Base-by-base conservation (phyloP, 1,140 invertebrate species). In the Rhagoletis pomonella region DNA sequence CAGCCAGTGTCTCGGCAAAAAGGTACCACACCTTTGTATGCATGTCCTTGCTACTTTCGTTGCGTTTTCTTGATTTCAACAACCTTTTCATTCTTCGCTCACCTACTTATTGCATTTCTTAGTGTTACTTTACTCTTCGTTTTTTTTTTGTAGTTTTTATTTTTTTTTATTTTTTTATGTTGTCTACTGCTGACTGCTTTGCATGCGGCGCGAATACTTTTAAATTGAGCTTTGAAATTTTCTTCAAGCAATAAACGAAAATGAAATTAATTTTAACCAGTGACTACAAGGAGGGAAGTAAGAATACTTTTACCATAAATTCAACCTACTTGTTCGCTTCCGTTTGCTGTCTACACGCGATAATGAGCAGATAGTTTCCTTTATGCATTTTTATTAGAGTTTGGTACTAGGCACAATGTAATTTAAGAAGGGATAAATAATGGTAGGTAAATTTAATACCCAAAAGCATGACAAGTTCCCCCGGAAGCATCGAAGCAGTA, bases 31-130 rank as follows among this genome's bases (percentile, higher is more conserved):
- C 44, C 55, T 29, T 29, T 29, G 29, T 29, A 29, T 29, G 29
- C 50, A 10, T 55, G 73, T 81, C 73, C 73, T 81, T 81, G 73
- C 73, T 81, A 2, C 19, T 81, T 81, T 81, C 73, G 10, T 9
- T 58, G 73, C 47, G 42, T 81, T 81, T 55, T 50, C 73, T 55
- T 55, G 39, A 73, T 73, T 73, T 81, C 19, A 55, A 55, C 73
- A 81, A 17, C 47, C n/a, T 47, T 47, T 81, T 81, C 50, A 4
- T 81, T 55, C 1, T 81, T 50, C 19, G 73, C 73, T 81, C 29
- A 9, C 9, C 42, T 55, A 55, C 73, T 81, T 81, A 67, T 39
- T 62, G 60, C n/a, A 29, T 39, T 67, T 67, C 17, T 9, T 14
- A 14, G 17, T 62, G 60, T n/a, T 62, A 55, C 10, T 55, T 55